These are phyloP conservation scores for Phortica magna DNA, from an alignment of 2,888 invertebrate species.

Conservation along the genomic window DNA sequence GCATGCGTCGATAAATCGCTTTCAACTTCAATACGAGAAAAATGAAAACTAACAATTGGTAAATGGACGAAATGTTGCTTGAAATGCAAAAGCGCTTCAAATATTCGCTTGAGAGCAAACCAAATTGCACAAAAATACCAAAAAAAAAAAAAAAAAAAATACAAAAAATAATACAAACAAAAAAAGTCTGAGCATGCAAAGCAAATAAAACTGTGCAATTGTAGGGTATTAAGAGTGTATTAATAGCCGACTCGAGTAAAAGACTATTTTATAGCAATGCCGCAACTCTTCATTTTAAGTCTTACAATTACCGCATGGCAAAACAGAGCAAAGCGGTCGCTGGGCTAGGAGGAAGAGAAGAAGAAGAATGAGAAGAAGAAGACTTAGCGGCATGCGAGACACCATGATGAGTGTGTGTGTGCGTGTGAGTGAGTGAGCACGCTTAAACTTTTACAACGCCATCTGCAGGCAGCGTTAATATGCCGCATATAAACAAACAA, in stretches of 20 bases:
- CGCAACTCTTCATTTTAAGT: conserved; percentile 10
- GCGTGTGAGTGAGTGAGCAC: not conserved
- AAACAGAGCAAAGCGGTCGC: not conserved
- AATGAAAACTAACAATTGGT: conserved; percentile 10
- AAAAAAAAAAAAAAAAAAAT: conserved; percentile 4
- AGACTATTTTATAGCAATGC: conserved; percentile 3
- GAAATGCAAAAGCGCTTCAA: conserved; percentile 11
- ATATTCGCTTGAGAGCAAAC: conserved; percentile 17
- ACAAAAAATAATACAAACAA: not conserved
- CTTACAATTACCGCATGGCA: conserved; percentile 7
- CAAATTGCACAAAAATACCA: conserved; percentile 20
- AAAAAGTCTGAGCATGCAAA: not conserved
- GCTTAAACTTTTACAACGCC: conserved; percentile 49
- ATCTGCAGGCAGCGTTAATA: conserved; percentile 71
- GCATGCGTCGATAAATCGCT: conserved; percentile 25
- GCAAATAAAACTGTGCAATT: not conserved
- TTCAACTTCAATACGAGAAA: conserved; percentile 26
- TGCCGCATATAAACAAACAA: conserved; percentile 19
- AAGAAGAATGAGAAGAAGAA: no score
- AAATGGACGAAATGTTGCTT: conserved; percentile 7
- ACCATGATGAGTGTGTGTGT: not conserved
- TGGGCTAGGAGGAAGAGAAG: no score
- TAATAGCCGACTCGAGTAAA: not conserved
- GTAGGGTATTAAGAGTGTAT: not conserved
- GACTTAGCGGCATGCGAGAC: no score